Evolutionary conservation across 92 coral and sea anemone genomes (phyloP), one percentile per base, ranked within the genome.

Genomic region (Muricea muricata): DNA sequence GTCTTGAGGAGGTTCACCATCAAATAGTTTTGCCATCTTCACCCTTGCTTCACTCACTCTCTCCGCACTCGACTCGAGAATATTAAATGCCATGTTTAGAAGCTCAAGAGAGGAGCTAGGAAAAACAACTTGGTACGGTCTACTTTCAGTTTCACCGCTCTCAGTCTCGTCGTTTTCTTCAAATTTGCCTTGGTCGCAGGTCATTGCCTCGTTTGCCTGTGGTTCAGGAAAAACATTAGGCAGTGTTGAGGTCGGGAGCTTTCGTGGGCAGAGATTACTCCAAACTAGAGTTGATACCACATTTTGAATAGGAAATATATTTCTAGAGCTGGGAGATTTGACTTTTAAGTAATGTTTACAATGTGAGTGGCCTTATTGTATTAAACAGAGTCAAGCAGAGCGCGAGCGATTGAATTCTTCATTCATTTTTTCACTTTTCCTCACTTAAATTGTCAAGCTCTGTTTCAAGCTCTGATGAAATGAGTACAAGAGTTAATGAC

Each of bases 211-310:
- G 24, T 50, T 75, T 21, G 39, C 39, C 11, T 48, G 65, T 8
- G 65, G 20, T 66, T 75, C 28, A 13, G 29, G 30, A 11, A 3
- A 73, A 66, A 37, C 18, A 40, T 11, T 3, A 17, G 25, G 82
- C 93, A 88, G 87, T 90, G 34, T 80, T 93, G 10, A 15, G 58
- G 17, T 91, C n/a, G n/a, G n/a, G n/a, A n/a, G n/a, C n/a, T n/a
- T n/a, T n/a, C n/a, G n/a, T n/a, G n/a, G n/a, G n/a, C n/a, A n/a
- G n/a, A n/a, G n/a, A n/a, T n/a, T n/a, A n/a, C n/a, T n/a, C n/a
- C n/a, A n/a, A n/a, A n/a, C n/a, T n/a, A n/a, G n/a, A n/a, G n/a
- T n/a, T n/a, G n/a, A n/a, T n/a, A n/a, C n/a, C n/a, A n/a, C n/a
- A n/a, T n/a, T n/a, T n/a, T n/a, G n/a, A n/a, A n/a, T n/a, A n/a